phyloP scores from a whole-genome alignment of 2,888 invertebrate species.

The Cetonia aurata region DNA sequence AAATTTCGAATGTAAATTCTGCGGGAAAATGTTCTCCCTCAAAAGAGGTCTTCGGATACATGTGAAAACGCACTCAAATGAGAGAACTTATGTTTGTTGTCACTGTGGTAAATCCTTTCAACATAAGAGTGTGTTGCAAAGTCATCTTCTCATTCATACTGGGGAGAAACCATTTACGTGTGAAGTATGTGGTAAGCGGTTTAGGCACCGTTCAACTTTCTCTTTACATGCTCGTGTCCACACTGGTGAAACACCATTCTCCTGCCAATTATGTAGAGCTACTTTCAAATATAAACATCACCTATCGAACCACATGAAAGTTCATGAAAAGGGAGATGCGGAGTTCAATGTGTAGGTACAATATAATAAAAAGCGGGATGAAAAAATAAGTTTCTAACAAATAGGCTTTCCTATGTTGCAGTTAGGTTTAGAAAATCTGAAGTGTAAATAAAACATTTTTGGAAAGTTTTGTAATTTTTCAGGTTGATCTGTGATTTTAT shows the following conservation, averaged over 20 bases:
- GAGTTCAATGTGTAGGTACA: no score
- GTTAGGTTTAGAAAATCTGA: no score
- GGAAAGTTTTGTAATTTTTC: no score
- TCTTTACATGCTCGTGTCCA: constrained; percentile 24
- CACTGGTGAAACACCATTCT: constrained; percentile 14
- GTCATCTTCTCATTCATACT: constrained; percentile 9
- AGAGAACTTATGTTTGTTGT: constrained; percentile 3
- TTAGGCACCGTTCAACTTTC: constrained; percentile 15
- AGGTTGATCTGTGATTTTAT: no score
- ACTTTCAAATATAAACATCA: constrained; percentile 24
- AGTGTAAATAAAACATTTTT: no score
- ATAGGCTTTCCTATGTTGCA: no score
- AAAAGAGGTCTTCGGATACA: constrained; percentile 5
- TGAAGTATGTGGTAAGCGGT: constrained; percentile 24
- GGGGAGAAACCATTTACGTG: constrained; percentile 13
- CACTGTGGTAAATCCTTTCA: constrained; percentile 7
- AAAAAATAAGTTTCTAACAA: no score
- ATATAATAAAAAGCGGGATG: no score
- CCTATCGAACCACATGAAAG: constrained; percentile 17
- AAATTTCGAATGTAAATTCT: constrained; percentile 1
- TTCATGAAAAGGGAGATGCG: not conserved
- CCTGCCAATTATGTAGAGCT: constrained; percentile 5
- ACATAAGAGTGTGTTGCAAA: not conserved
- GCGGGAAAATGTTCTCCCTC: not conserved
- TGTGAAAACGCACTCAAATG: constrained; percentile 5